phyloP scores from a whole-genome alignment of 2,113 vertebrate species.

The Piaya cayana region DNA sequence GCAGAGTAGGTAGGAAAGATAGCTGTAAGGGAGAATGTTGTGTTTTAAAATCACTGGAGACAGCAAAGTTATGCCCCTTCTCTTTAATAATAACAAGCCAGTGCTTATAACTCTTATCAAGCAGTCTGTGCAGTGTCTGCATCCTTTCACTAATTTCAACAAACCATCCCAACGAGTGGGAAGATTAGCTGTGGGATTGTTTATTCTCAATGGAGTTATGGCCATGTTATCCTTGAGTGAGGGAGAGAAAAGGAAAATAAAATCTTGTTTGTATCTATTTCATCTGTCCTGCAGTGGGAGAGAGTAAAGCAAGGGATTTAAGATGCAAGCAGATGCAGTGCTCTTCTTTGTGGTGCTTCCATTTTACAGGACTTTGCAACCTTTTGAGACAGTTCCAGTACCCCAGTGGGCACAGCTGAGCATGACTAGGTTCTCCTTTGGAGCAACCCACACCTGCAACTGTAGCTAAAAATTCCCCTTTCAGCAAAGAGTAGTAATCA shows the following conservation, averaged over 20 bases:
- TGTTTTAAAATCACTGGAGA: slow-evolving; percentile 64
- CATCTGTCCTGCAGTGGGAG: not conserved
- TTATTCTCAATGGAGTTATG: slow-evolving; percentile 70
- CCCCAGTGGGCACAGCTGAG: not conserved
- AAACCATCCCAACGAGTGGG: slow-evolving; percentile 68
- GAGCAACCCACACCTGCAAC: not conserved
- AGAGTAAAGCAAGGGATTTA: not conserved
- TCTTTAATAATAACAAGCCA: slow-evolving; percentile 75
- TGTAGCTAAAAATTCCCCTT: not conserved
- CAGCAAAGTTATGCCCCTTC: slow-evolving; percentile 58
- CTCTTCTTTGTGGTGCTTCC: not conserved
- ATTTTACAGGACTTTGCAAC: not conserved
- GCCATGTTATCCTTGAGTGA: slow-evolving; percentile 51
- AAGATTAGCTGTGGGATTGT: slow-evolving; percentile 77
- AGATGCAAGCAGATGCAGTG: not conserved
- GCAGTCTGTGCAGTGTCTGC: slow-evolving; percentile 65
- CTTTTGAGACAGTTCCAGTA: not conserved
- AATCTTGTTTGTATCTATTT: slow-evolving; percentile 34
- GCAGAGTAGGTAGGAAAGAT: slow-evolving; percentile 27
- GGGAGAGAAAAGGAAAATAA: slow-evolving; percentile 39
- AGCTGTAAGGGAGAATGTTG: slow-evolving; percentile 26
- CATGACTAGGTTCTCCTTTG: not conserved
- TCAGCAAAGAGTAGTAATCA: not conserved
- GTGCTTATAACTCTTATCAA: slow-evolving; percentile 76
- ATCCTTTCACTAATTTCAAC: slow-evolving; percentile 81